Evolutionary conservation across 53 echinoderm and acorn worm species (phyloP).

Genomic region (Temnopleurus reevesii): DNA sequence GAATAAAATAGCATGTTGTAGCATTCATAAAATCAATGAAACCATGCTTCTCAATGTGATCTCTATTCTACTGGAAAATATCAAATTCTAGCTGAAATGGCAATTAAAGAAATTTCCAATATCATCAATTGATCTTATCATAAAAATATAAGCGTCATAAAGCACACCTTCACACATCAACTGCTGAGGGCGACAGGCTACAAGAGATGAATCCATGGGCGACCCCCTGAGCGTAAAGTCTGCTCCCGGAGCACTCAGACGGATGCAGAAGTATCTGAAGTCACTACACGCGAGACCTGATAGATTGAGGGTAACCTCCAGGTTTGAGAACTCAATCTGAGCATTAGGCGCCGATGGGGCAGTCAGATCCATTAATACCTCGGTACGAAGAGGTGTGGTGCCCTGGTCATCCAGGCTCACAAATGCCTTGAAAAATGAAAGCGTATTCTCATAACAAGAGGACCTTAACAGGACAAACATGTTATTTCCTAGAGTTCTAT

Average conservation of each 20-base stretch:
- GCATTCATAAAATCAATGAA: too few relatives aligned
- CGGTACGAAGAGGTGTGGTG: not conserved
- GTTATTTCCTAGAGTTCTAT: too few relatives aligned
- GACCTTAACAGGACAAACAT: too few relatives aligned
- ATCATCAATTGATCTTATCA: too few relatives aligned
- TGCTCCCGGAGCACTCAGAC: slow-evolving; percentile 29
- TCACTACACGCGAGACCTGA: slow-evolving; percentile 59
- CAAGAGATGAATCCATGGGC: slow-evolving; percentile 36
- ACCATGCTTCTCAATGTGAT: too few relatives aligned
- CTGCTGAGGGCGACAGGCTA: not conserved
- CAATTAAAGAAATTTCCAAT: too few relatives aligned
- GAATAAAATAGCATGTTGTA: too few relatives aligned
- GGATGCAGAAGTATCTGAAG: slow-evolving; percentile 69
- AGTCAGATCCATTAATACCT: not conserved
- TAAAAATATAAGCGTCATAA: too few relatives aligned
- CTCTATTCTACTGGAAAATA: too few relatives aligned
- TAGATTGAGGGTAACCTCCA: slow-evolving; percentile 69
- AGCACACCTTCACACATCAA: not conserved
- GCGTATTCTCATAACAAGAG: too few relatives aligned
- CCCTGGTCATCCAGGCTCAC: slow-evolving; percentile 10
- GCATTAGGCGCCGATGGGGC: slow-evolving; percentile 17
- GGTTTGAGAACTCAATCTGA: slow-evolving; percentile 51
- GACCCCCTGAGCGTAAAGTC: slow-evolving; percentile 40
- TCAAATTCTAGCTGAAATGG: too few relatives aligned
- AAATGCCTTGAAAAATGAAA: slow-evolving; percentile 31